phyloP scores from a whole-genome alignment of 1,140 invertebrate genomes.

The Heliconius melpomene region DNA sequence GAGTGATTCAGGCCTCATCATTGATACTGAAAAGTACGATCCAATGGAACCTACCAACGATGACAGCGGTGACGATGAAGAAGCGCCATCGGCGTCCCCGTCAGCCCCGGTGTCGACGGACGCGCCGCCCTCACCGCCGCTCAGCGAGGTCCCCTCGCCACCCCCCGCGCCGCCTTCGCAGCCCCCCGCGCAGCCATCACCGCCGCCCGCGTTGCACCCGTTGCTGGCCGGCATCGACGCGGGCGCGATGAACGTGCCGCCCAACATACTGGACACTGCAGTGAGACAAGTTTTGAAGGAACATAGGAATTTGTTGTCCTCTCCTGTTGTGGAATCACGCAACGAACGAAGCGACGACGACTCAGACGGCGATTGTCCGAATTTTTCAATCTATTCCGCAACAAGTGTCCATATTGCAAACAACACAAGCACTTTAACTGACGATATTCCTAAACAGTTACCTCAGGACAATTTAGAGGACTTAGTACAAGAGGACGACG shows the following conservation, averaged over 20 bases:
- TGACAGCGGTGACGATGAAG: conserved; percentile 62
- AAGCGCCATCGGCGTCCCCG: background rate
- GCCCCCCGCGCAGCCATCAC: conserved; percentile 17
- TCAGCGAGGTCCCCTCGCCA: conserved; percentile 19
- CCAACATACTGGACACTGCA: conserved; percentile 63
- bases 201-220: conserved; percentile 26
- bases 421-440: conserved; percentile 57
- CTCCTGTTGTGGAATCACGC: conserved; percentile 35
- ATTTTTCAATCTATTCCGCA: conserved; percentile 91
- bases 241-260: conserved; percentile 53
- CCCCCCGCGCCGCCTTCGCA: conserved; percentile 29
- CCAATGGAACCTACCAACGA: conserved; percentile 85
- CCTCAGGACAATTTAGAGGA: conserved; percentile 60
- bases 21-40: conserved; percentile 84
- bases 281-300: conserved; percentile 70
- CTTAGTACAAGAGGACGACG: conserved; percentile 75
- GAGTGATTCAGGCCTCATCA: conserved; percentile 84
- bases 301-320: conserved; percentile 57
- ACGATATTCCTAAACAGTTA: conserved; percentile 36
- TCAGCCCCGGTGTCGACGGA: conserved; percentile 14
- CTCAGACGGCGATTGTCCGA: conserved; percentile 88
- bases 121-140: background rate
- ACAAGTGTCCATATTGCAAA: conserved; percentile 89
- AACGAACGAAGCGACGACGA: conserved; percentile 76
- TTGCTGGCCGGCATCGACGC: conserved; percentile 53